Percentiles rank a stretch among this genome's conserved stretches.
Evolutionary conservation across 2,797 vertebrate species (phyloP).

Genomic region (Pelochelys cantorii): DNA sequence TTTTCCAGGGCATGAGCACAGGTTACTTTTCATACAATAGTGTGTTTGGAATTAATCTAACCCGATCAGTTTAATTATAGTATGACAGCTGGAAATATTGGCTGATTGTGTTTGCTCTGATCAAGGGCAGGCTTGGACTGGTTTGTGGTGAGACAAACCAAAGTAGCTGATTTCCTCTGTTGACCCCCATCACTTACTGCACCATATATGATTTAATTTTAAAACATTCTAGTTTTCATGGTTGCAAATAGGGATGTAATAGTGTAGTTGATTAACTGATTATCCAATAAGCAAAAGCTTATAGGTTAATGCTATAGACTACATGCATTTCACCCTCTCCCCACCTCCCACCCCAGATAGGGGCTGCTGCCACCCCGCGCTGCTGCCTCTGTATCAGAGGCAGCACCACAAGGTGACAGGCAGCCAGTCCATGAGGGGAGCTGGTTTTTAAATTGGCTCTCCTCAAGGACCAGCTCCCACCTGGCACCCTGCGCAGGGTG

Average conservation of each 20-base stretch:
- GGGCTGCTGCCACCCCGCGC: too few relatives aligned
- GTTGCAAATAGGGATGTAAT: neutral
- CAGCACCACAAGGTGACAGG: too few relatives aligned
- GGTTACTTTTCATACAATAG: neutral
- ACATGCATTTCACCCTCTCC: too few relatives aligned
- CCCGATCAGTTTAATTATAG: neutral
- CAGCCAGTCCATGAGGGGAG: too few relatives aligned
- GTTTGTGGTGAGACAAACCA: neutral
- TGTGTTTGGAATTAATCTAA: neutral
- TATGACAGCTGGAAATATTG: neutral
- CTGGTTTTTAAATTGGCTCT: too few relatives aligned
- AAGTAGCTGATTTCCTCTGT: neutral
- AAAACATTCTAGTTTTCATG: neutral
- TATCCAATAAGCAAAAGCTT: too few relatives aligned
- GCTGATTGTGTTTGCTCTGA: neutral
- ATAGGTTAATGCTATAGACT: too few relatives aligned
- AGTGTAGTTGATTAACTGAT: too few relatives aligned
- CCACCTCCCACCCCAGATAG: too few relatives aligned
- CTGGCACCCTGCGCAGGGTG: too few relatives aligned
- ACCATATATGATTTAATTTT: neutral
- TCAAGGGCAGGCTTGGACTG: neutral
- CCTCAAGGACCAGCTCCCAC: too few relatives aligned
- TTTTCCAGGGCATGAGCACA: neutral
- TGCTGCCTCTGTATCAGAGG: too few relatives aligned
- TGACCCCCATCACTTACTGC: neutral